Evolutionary conservation across 2,888 invertebrate species (phyloP).

Genomic region (Drosophila villosipedis): DNA sequence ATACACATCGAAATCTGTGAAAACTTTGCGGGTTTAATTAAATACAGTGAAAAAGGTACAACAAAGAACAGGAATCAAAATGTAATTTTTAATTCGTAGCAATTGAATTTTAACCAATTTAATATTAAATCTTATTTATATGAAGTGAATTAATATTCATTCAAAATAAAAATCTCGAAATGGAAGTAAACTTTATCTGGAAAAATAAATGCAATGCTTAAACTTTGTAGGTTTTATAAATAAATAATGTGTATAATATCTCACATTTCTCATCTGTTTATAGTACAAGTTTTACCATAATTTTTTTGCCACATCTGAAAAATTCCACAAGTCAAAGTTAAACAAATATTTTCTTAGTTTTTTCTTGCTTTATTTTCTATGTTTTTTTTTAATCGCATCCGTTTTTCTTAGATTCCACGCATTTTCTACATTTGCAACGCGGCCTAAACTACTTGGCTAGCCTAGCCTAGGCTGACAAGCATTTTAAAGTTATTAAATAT

Average conservation of each 20-base stretch:
- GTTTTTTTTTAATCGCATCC: slow-evolving; percentile 21
- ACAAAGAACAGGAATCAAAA: not conserved
- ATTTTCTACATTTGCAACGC: slow-evolving; percentile 39
- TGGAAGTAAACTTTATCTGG: too few relatives aligned
- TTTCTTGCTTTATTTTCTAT: slow-evolving; percentile 57
- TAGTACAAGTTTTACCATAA: not conserved
- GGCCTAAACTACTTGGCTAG: slow-evolving; percentile 28
- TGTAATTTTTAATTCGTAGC: not conserved
- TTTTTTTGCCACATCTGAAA: not conserved
- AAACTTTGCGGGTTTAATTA: not conserved
- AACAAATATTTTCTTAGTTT: slow-evolving; percentile 15
- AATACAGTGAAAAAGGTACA: not conserved
- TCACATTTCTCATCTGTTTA: not conserved
- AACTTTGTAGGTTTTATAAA: too few relatives aligned
- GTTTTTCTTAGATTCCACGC: slow-evolving; percentile 31
- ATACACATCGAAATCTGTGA: slow-evolving; percentile 6
- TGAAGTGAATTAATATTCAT: not conserved
- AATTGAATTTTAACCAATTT: not conserved
- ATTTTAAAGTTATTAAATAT: slow-evolving; percentile 24
- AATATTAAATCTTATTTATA: not conserved
- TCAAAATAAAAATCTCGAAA: too few relatives aligned
- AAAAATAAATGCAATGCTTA: too few relatives aligned
- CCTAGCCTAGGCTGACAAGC: slow-evolving; percentile 25
- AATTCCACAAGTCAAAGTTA: not conserved
- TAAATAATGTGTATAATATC: too few relatives aligned